Percentiles rank a stretch among this genome's conserved stretches.
phyloP scores from a whole-genome alignment of 2,888 invertebrate genomes.

The Apoda limacodes region DNA sequence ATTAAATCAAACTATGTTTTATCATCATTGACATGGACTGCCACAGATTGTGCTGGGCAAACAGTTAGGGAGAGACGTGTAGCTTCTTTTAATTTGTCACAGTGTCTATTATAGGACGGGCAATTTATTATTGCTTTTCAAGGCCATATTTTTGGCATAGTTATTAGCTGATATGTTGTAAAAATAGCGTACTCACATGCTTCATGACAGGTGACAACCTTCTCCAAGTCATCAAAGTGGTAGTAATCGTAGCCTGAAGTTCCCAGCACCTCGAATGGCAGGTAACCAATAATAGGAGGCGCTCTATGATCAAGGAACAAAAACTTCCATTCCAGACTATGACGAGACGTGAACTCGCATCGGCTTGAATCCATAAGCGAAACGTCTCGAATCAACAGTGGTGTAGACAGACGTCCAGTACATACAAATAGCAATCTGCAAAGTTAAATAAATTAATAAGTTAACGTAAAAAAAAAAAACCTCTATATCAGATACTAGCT shows the following conservation, averaged over 20 bases:
- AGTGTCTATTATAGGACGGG: too few species aligned
- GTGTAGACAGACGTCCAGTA: slow-evolving; percentile 83
- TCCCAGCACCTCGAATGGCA: slow-evolving; percentile 94
- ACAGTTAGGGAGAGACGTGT: too few species aligned
- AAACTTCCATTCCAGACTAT: slow-evolving; percentile 97
- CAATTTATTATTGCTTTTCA: too few species aligned
- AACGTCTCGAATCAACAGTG: slow-evolving; percentile 88
- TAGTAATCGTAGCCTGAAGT: slow-evolving; percentile 97
- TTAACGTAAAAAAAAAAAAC: slow-evolving; percentile 2
- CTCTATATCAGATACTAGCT: too few species aligned
- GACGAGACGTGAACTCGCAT: slow-evolving; percentile 90
- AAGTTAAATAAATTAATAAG: too few species aligned
- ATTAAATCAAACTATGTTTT: slow-evolving; percentile 1
- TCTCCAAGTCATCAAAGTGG: slow-evolving; percentile 93
- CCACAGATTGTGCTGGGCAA: too few species aligned
- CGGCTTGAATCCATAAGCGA: slow-evolving; percentile 81
- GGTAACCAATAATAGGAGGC: slow-evolving; percentile 90
- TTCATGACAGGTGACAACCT: slow-evolving; percentile 88
- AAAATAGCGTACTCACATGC: slow-evolving; percentile 72
- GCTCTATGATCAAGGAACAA: slow-evolving; percentile 92
- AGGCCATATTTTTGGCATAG: too few species aligned
- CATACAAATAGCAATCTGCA: slow-evolving; percentile 82
- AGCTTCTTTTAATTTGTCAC: too few species aligned
- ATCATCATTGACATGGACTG: too few species aligned
- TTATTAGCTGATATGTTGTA: too few species aligned